Base-by-base conservation (phyloP, 2,888 invertebrate genomes). In the Synanthedon andrenaeformis region DNA sequence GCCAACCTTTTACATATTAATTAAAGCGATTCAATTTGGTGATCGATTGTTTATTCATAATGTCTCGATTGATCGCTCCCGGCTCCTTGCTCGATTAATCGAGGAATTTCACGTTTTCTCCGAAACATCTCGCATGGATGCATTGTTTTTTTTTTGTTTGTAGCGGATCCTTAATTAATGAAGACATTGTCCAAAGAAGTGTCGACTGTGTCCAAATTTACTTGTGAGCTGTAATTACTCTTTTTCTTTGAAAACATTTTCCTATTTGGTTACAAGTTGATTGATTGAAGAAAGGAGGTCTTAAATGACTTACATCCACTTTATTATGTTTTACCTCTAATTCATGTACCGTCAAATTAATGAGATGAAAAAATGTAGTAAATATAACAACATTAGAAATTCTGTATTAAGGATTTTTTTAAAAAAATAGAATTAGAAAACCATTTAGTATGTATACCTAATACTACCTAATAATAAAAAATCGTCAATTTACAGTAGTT, bases 71-170 rank as follows among this genome's bases (percentile, higher is more conserved):
- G 72, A 65, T 65, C 64, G 62, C 56, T 62, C 64, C 59, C 65
- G 49, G 51, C 64, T 69, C 76, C 78, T 78, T 82, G 76, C 74
- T 76, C 72, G 79, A 74, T 74, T 74, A 72, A 75, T 69, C 59
- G 67, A 60, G 78, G 79, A 76, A 82, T 84, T 75, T 79, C 70
- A 65, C 62, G 72, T 80, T 83, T 75, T 73, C 83, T 82, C 72
- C 57, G 75, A 84, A 83, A 80, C 73, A 62, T 65, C 59, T 58
- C 83, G 23, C 70, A 74, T 78, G 85, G 84, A 81, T 74, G 83
- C 77, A 74, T 80, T 62, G 55, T 51, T 53, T 63, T 69, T 76
- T 76, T 82, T 82, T 62, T 56, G 58, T 61, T 60, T 61, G 69
- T 69, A 66, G 64, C 66, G 61, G 60, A 59, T 62, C 66, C 19